Evolutionary conservation across 2,797 vertebrate species (phyloP), one percentile per base, ranked within the genome.

Genomic region (Bucorvus abyssinicus): DNA sequence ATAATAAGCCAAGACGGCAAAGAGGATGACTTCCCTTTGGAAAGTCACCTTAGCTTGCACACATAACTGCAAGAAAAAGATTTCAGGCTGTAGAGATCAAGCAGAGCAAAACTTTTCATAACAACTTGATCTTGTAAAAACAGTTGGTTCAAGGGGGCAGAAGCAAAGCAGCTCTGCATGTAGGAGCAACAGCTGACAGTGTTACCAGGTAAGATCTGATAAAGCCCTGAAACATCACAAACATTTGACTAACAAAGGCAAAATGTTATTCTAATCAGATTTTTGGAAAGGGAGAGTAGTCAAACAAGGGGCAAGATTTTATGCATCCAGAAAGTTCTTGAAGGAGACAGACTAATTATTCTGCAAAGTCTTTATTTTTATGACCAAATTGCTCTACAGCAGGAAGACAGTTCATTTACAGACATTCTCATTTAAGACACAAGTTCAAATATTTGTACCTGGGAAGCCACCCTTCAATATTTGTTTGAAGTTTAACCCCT

Each of bases 81-180:
- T 86, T 84, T 87, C 70, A 81, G 53, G 79, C 45, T 71, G 91
- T 57, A 87, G 83, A 92, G 79, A 86, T 80, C 61, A 90, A 85
- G 85, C 53, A 93, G 53, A 81, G 65, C 45, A 91, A 53, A 94
- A 94, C 82, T 92, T 80, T 52, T 84, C 57, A 8, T 16, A 91
- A 86, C 68, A 80, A 89, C 57, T 67, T 80, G 38, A 71, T 84
- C 90, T 70, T 81, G 57, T 65, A 42, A 64, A 80, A 73, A 56
- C 36, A 78, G 61, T 75, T 75, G 38, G 65, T 52, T 91, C 36
- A 84, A 40, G 53, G 75, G 50, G 85, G 85, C 55, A 81, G 69
- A 81, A 78, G 79, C 42, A 88, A 88, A 88, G 49, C 81, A 94
- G 79, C 45, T 90, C 84, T 40, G 14, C 12, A 2, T 20, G 79